phyloP scores from a whole-genome alignment of 2,113 vertebrate species.

The Mormoops blainvillei region DNA sequence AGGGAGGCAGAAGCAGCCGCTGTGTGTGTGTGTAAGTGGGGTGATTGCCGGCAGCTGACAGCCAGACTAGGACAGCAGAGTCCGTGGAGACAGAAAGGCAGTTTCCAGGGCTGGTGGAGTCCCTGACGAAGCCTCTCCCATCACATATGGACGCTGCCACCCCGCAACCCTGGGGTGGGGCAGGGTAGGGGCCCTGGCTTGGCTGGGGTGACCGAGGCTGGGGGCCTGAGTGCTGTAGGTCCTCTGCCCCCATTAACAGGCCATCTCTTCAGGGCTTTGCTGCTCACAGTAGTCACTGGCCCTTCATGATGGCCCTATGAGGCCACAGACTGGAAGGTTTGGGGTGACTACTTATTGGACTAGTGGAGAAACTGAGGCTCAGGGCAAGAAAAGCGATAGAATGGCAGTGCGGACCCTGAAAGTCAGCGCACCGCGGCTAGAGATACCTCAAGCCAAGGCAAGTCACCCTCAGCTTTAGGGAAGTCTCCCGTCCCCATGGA shows the following conservation, averaged over 20 bases:
- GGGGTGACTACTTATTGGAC: neutral
- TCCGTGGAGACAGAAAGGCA: neutral
- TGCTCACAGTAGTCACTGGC: neutral
- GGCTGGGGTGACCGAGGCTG: neutral
- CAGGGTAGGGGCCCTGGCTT: neutral
- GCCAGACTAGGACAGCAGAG: neutral
- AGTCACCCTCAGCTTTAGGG: neutral
- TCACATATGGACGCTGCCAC: neutral
- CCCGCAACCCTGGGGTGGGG: neutral
- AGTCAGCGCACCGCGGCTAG: neutral
- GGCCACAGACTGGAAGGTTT: neutral
- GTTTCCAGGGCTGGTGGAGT: neutral
- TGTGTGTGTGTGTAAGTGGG: neutral
- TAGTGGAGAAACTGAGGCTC: neutral
- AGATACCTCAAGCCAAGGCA: neutral
- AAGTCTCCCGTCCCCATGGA: neutral
- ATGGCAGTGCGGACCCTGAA: neutral
- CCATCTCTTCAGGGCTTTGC: neutral
- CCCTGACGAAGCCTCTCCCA: neutral
- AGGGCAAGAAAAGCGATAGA: neutral
- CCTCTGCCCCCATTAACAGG: neutral
- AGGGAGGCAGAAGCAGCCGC: neutral
- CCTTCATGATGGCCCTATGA: neutral
- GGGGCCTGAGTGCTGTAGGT: neutral
- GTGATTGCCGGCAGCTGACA: neutral